Evolutionary conservation across 23 tunicate genomes (phyloP).

Genomic region (Clavelina lepadiformis): DNA sequence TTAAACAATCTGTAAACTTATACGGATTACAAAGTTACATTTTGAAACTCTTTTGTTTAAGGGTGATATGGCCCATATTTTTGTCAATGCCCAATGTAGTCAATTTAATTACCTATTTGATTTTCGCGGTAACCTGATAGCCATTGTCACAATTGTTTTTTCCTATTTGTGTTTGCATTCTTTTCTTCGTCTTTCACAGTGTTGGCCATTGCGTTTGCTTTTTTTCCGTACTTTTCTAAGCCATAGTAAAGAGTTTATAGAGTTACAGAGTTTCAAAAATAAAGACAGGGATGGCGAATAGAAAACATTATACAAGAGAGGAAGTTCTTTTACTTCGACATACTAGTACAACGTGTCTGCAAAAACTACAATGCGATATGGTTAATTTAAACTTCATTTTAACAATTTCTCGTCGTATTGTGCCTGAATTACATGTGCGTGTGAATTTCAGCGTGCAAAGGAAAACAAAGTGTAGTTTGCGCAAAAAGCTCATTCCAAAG

Average conservation of each 20-base stretch:
- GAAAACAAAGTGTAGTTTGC: no score
- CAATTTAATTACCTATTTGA: slow-evolving; percentile 2
- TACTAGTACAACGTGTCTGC: no score
- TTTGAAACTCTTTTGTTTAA: slow-evolving; percentile 12
- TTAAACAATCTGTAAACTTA: slow-evolving; percentile 8
- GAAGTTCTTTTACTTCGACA: slow-evolving; percentile 3
- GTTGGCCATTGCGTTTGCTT: slow-evolving; percentile 12
- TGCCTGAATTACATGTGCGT: no score
- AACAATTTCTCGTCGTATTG: no score
- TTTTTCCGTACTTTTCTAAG: slow-evolving; percentile 4
- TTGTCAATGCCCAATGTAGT: slow-evolving; percentile 24
- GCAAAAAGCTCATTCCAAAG: no score
- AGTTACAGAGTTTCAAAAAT: slow-evolving; percentile 2
- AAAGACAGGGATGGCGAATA: slow-evolving; percentile 1
- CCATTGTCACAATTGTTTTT: slow-evolving; percentile 11
- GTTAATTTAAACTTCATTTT: no score
- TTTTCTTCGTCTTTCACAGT: background rate
- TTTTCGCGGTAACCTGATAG: slow-evolving; percentile 6
- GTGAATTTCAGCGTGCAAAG: no score
- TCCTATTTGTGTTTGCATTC: background rate
- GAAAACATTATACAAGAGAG: slow-evolving; percentile 5
- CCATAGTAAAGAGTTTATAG: slow-evolving; percentile 10
- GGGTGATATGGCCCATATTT: slow-evolving; percentile 13
- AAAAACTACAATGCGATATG: no score
- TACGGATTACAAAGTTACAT: slow-evolving; percentile 9